Evolutionary conservation across 2,888 invertebrate genomes (phyloP), one percentile per base, ranked within the genome.

Genomic region (Venustoraphidia nigricollis): DNA sequence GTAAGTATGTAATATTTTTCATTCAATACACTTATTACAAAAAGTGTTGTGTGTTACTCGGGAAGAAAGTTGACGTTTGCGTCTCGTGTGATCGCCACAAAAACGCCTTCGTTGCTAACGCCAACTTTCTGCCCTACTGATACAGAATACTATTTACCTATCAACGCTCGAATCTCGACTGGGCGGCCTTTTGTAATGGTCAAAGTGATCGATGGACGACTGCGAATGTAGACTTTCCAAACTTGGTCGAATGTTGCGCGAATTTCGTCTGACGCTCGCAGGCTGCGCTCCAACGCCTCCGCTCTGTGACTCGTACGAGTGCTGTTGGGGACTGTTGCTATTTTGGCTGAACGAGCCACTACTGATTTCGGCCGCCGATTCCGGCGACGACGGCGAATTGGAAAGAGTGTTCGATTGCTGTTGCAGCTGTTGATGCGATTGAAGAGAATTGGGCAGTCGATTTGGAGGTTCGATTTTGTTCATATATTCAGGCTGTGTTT

Each of bases 151-250:
- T 17, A 17, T 1, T 41, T 54, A 53, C 55, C 65, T 58, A 69
- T 90, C 90, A 42, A 88, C 85, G 56, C 89, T 89, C 51, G 84
- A 81, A 63, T 90, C 89, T 62, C 90, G 74, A 69, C 90, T 90
- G 1, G 90, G 89, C 46, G 91, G 89, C 63, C 88, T 75, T 66
- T 90, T 89, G 66, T 95, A 95, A 63, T 95, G 94, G 66, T 94
- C 94, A 63, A 92, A 90, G 61, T 90, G 88, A 66, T 92, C 91
- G 61, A 88, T 88, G 57, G 87, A 84, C 10, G 85, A 75, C 68
- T 82, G 75, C 54, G 67, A 70, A 51, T 73, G 76, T 13, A 62
- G 60, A 17, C 52, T 51, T 27, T 59, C 59, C 45, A 68, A 55
- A 62, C 65, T 79, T 63, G 62, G 68, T 57, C 61, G 70, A 53